These are phyloP conservation scores for Melikaiella ostensackeni DNA, from an alignment of 2,888 invertebrate species.

Conservation along the genomic window DNA sequence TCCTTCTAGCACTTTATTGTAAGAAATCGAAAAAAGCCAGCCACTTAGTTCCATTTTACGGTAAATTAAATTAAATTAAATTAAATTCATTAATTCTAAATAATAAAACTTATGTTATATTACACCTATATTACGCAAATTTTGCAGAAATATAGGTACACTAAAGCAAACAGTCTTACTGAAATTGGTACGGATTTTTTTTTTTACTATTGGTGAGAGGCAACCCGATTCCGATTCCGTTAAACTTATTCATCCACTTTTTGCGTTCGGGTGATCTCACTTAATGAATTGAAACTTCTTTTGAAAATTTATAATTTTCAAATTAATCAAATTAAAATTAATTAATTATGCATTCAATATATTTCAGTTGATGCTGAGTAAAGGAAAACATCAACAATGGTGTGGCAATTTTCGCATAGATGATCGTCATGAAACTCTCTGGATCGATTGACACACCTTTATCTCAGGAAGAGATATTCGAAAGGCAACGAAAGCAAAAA, in stretches of 20 bases:
- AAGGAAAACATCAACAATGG: neutral
- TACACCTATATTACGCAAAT: too few species aligned
- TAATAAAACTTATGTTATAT: too few species aligned
- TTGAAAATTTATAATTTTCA: accelerated
- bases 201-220: slow-evolving; percentile 14
- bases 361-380: neutral
- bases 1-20: too few species aligned
- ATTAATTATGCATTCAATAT: neutral
- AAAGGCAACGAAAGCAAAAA: slow-evolving; percentile 37
- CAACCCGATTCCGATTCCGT: neutral
- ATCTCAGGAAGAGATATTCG: slow-evolving; percentile 2
- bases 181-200: neutral
- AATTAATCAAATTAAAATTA: neutral
- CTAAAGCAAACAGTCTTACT: too few species aligned
- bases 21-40: too few species aligned
- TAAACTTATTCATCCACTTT: neutral
- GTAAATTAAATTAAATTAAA: too few species aligned
- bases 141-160: too few species aligned
- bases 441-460: neutral
- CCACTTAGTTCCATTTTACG: too few species aligned
- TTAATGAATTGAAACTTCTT: neutral
- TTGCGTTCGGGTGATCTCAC: neutral
- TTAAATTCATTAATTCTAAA: too few species aligned
- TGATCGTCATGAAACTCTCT: neutral
- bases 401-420: neutral